Evolutionary conservation across 2,888 invertebrate genomes (phyloP).

Genomic region (Arenicola marina): DNA sequence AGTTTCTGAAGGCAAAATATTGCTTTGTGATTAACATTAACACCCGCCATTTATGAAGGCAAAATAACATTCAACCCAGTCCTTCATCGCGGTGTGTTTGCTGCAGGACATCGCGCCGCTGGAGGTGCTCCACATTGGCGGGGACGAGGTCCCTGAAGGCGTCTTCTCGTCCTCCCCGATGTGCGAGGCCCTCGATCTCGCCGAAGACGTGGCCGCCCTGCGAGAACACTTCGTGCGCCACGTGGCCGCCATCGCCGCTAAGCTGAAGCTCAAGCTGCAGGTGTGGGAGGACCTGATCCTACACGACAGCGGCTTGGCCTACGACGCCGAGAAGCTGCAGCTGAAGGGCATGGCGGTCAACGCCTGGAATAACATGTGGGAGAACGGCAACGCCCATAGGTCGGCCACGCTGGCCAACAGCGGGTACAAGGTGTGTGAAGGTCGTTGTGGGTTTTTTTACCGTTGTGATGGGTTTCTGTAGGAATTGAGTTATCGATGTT

Average conservation of each 20-base stretch:
- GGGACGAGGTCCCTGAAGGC: constrained; percentile 46
- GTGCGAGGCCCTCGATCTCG: constrained; percentile 27
- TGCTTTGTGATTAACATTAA: too few species aligned
- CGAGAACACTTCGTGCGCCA: constrained; percentile 4
- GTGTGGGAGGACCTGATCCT: constrained; percentile 18
- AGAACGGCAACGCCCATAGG: constrained; percentile 44
- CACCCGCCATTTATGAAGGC: too few species aligned
- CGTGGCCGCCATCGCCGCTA: neutral
- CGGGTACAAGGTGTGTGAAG: constrained; percentile 51
- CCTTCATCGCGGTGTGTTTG: too few species aligned
- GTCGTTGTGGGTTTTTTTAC: too few species aligned
- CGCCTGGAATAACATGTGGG: constrained; percentile 56
- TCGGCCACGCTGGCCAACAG: constrained; percentile 48
- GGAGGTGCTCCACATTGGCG: constrained; percentile 46
- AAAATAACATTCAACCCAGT: too few species aligned
- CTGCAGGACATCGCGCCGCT: constrained; percentile 41
- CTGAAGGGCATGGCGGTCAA: constrained; percentile 22
- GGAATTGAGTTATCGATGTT: too few species aligned
- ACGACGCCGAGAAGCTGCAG: neutral
- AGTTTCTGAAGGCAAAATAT: too few species aligned
- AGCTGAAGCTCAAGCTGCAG: constrained; percentile 1
- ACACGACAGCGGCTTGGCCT: neutral
- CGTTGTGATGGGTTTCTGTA: too few species aligned
- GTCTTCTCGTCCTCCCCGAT: constrained; percentile 45
- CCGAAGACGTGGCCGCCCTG: too few species aligned